Evolutionary conservation across 2,888 invertebrate genomes (phyloP), one percentile per base, ranked within the genome.

Genomic region (Sipha maydis): DNA sequence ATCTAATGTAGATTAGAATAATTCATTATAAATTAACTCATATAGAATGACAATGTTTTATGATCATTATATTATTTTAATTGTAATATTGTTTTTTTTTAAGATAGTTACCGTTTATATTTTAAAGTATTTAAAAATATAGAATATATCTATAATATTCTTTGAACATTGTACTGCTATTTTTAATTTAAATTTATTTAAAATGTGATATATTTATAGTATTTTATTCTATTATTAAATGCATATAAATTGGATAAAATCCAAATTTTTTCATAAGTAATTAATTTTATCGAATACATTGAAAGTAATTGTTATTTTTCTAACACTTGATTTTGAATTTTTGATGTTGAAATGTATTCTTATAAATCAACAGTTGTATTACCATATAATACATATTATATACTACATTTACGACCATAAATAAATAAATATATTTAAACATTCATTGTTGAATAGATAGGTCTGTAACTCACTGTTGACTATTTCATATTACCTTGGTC

Each of bases 401-500:
- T 41, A 41, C 7, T 14, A 48, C 14, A 8, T 61, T 61, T 61
- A 61, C 21, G 25, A 1, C 61, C 19, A 61, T 61, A 25, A 61
- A 61, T 48, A 48, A 48, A 14, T 48, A 14, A 48, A 48, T 48
- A 48, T 14, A 48, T 14, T 14, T 48, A 11, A 14, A 14, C 48
- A 48, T 21, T 61, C 61, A 61, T 61, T 19, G 61, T 61, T 7
- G 7, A 8, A 21, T 61, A 61, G 14, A 28, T 28, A 71, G 1
- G 14, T 5, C 11, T 82, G 41, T 82, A 48, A 83, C 41, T 21
- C 28, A 61, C 9, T 56, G 73, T 83, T 54, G 54, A 83, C 73
- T 83, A 76, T 84, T 76, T 76, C 76, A 19, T 56, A 38, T 79
- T 69, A 71, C 85, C 78, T 85, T 78, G 85, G 69, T 54, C 78